Conservation (phyloP, 2,113 vertebrate genomes). For the Falco punctatus region DNA sequence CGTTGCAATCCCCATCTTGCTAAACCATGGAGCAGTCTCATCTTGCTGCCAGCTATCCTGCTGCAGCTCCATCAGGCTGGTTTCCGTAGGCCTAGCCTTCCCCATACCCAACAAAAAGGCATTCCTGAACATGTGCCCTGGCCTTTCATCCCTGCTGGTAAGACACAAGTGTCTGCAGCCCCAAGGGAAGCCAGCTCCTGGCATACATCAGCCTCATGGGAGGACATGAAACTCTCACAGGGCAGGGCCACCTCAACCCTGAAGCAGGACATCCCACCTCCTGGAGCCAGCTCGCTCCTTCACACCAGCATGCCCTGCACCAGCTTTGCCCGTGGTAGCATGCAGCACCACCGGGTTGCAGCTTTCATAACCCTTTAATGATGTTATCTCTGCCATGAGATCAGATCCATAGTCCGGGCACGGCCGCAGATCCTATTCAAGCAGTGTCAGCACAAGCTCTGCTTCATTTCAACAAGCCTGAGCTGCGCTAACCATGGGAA, state of each 20-base stretch:
- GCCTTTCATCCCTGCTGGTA: not conserved
- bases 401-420: not conserved
- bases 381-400: not conserved
- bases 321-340: not conserved
- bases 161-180: not conserved
- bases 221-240: not conserved
- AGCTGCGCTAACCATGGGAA: not conserved
- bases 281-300: rapidly evolving
- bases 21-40: not conserved
- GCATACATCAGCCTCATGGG: not conserved
- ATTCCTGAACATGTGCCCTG: not conserved
- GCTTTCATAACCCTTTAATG: not conserved
- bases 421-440: not conserved
- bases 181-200: not conserved
- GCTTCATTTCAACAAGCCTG: constrained; percentile 18
- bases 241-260: not conserved
- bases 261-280: not conserved
- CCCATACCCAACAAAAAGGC: not conserved
- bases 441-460: not conserved
- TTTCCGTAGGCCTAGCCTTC: not conserved
- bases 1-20: not conserved
- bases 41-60: not conserved
- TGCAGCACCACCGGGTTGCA: not conserved
- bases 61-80: not conserved
- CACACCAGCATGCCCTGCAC: not conserved